A percentile compares a stretch with the other conserved stretches of the same genome.
Evolutionary conservation across 2,113 vertebrate species (phyloP).

Genomic region (Gallinago paraguaiae): DNA sequence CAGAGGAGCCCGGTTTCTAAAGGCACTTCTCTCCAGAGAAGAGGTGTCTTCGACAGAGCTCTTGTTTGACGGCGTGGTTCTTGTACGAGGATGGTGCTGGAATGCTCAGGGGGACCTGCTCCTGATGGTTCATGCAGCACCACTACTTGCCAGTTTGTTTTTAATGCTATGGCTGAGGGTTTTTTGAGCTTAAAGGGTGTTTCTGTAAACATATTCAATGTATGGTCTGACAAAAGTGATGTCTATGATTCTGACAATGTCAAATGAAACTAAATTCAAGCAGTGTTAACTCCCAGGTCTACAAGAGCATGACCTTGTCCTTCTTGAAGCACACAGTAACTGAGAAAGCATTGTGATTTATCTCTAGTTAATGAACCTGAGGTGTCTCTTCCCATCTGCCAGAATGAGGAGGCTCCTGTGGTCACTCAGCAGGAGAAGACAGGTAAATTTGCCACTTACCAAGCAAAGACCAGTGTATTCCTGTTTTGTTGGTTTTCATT

Average conservation of each 20-base stretch:
- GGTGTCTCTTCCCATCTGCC: neutral
- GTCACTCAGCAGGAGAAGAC: neutral
- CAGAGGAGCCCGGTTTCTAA: neutral
- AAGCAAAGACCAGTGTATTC: neutral
- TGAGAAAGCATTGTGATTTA: neutral
- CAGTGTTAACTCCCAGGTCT: neutral
- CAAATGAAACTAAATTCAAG: neutral
- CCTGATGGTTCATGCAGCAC: rapidly evolving
- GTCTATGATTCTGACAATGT: neutral
- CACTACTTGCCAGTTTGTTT: neutral
- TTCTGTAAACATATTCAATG: neutral
- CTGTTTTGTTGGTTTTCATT: neutral
- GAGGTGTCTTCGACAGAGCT: neutral
- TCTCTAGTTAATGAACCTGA: neutral
- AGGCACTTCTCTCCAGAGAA: neutral
- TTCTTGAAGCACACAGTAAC: neutral
- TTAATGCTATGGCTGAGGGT: neutral
- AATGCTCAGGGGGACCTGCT: neutral
- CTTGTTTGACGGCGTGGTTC: rapidly evolving
- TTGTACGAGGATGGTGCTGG: neutral
- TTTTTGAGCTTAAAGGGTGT: neutral
- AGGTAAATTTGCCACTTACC: neutral
- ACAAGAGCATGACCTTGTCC: rapidly evolving
- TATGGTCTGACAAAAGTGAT: neutral
- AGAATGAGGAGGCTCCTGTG: neutral